Evolutionary conservation across 1,140 invertebrate species (phyloP), one percentile per base, ranked within the genome.

Genomic region (Trichogramma pretiosum): DNA sequence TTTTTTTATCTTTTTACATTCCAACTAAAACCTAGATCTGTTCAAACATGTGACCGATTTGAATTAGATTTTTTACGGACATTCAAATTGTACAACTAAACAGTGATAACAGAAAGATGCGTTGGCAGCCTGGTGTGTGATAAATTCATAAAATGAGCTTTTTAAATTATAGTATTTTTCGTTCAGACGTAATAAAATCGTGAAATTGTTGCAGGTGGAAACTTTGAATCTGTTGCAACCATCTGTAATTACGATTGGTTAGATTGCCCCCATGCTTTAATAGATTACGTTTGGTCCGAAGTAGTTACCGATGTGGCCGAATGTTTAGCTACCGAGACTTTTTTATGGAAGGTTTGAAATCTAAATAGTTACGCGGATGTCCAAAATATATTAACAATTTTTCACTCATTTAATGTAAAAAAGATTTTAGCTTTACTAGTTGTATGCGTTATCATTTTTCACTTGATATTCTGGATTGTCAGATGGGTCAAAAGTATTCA

Each of bases 271-370:
- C 47, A 41, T 14, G 62, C 60, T 3, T 51, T 65, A 11, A 28
- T 21, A 16, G 56, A 60, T 58, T 67, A 68, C 28, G 37, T 67
- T 30, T 68, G 66, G 66, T 58, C 46, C 7, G 66, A 68, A 48
- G 53, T 62, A 5, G 65, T 67, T 0, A 64, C 63, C 1, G 66
- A 68, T 17, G 66, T 68, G 16, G 55, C 61, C n/a, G 65, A 68
- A 35, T 61, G 49, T 24, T 46, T 67, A 21, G 46, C 44, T 2
- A 59, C 58, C 23, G 63, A 68, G 21, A 28, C 37, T 36, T 52
- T 56, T 24, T 26, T 62, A n/a, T 64, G 61, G 59, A 48, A 48
- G 54, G 62, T 64, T 54, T 54, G 46, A 30, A 36, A 28, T 7
- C 5, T 11, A n/a, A n/a, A n/a, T n/a, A n/a, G n/a, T n/a, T n/a